phyloP scores from a whole-genome alignment of 2,113 vertebrate genomes.

The Syrmaticus mikado region DNA sequence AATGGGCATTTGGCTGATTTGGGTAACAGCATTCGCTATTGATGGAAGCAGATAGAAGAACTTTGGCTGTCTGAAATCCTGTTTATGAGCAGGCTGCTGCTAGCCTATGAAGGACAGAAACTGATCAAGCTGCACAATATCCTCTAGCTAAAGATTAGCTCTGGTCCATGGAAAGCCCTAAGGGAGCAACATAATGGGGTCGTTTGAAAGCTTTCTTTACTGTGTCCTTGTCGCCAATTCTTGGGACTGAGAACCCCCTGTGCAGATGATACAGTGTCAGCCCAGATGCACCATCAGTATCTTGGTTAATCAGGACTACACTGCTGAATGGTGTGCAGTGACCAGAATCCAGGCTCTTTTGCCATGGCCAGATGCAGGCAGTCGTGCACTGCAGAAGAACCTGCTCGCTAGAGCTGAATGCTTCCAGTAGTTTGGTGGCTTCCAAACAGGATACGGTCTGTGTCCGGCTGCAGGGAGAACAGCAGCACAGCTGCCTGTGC shows the following conservation, averaged over 20 bases:
- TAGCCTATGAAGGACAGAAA: conserved; percentile 6
- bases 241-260: not conserved
- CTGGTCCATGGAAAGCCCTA: not conserved
- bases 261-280: not conserved
- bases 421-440: not conserved
- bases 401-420: not conserved
- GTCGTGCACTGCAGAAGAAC: fast-evolving
- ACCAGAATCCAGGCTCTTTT: not conserved
- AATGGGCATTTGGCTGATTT: not conserved
- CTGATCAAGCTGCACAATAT: not conserved
- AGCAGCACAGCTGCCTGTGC: not conserved
- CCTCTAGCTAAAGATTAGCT: not conserved
- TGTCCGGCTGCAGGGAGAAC: not conserved
- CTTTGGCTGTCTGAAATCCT: not conserved
- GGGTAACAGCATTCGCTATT: not conserved
- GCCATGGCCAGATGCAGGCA: fast-evolving
- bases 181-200: not conserved
- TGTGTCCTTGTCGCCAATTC: not conserved
- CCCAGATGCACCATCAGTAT: fast-evolving
- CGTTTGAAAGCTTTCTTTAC: not conserved
- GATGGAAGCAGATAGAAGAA: not conserved
- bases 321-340: not conserved
- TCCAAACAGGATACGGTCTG: not conserved
- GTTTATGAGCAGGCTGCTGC: not conserved
- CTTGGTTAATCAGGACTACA: fast-evolving